These are phyloP conservation scores for Heterodera schachtii DNA, from an alignment of 1,140 invertebrate species.

Conservation along the genomic window DNA sequence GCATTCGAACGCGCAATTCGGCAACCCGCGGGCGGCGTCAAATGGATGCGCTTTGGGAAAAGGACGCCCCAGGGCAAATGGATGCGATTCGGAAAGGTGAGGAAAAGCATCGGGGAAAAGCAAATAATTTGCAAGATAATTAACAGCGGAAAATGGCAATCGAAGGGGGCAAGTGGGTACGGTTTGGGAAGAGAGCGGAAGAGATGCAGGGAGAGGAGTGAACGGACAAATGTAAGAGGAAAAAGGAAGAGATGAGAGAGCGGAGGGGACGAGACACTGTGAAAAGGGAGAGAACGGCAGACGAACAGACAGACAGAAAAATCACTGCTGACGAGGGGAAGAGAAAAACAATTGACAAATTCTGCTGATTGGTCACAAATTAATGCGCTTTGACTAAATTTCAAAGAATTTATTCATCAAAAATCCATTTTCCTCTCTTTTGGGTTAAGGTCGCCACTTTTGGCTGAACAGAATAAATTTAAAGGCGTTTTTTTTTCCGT, in stretches of 20 bases:
- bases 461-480: no score
- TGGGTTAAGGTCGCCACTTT: no score
- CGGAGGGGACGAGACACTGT: not conserved
- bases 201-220: not conserved
- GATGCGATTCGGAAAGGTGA: constrained; percentile 37
- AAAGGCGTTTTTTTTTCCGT: no score
- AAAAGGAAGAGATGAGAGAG: not conserved
- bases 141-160: constrained; percentile 10
- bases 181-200: constrained; percentile 36
- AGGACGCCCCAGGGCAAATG: constrained; percentile 33
- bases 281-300: not conserved
- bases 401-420: no score
- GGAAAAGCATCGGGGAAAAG: not conserved
- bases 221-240: not conserved
- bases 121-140: not conserved
- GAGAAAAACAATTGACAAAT: no score
- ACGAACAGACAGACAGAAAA: not conserved
- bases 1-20: constrained; percentile 13
- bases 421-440: no score
- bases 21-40: constrained; percentile 23
- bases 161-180: constrained; percentile 40
- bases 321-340: no score
- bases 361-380: no score
- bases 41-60: constrained; percentile 44
- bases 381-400: no score